Evolutionary conservation across 2,113 vertebrate species (phyloP), one percentile per base, ranked within the genome.

Genomic region (Pterophyllum scalare): DNA sequence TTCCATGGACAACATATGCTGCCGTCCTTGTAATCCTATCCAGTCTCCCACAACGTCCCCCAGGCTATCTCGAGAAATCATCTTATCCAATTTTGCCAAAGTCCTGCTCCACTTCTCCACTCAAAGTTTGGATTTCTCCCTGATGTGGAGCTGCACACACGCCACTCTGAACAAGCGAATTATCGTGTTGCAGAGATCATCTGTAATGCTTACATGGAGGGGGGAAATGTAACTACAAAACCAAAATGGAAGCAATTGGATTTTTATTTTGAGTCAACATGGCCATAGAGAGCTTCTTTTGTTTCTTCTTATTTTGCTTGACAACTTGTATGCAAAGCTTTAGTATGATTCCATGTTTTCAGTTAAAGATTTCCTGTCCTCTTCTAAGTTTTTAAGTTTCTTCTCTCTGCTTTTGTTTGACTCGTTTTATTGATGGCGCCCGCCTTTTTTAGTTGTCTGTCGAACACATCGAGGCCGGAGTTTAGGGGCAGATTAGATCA

Each of bases 11-110:
- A 82, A 79, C 80, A 59, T 79, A 79, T 31, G 79, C 77, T 62
- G 82, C 87, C 72, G 54, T 84, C 78, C 76, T 59, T 13, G 90
- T 93, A 91, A 88, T 90, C 94, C 93, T 81, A 87, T 62, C 5
- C 0, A 6, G 28, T 60, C 38, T 52, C 72, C 75, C 24, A 64
- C 17, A 33, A 57, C 54, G 10, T 40, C 38, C 65, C 70, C 57
- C 38, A 74, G 81, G 65, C 79, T 54, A 82, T 80, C 54, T 82
- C 65, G 24, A 96, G 96, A 96, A 96, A 94, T 93, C 91, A 93
- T 94, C 93, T 94, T 83, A 76, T 91, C 75, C 75, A 74, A 84
- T 96, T 96, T 97, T 98, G 97, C 98, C 98, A 99, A 99, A 99
- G 97, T 95, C 95, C 94, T 93, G 94, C 79, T 79, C 78, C 28